phyloP scores from a whole-genome alignment of 2,797 vertebrate genomes.

The Pachyuromys duprasi region DNA sequence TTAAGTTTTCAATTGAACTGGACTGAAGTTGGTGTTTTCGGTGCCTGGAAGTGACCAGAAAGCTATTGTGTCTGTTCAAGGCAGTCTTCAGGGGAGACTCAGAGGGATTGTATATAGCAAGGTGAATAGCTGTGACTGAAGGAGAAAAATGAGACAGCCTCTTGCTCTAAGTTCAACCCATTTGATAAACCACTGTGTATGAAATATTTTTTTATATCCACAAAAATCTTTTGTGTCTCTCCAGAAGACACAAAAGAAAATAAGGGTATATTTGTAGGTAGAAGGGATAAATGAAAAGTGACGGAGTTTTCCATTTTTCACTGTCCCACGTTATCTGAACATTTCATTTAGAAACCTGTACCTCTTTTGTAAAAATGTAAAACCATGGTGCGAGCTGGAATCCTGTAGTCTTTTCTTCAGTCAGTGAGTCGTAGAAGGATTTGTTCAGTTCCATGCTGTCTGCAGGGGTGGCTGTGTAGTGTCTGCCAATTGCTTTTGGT shows the following conservation, averaged over 20 bases:
- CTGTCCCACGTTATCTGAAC: background rate
- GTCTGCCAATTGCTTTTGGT: background rate
- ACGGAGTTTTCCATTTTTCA: background rate
- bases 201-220: background rate
- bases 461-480: background rate
- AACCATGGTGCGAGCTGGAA: background rate
- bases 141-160: conserved; percentile 1
- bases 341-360: background rate
- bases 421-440: background rate
- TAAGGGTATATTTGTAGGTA: background rate
- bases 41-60: conserved; percentile 44
- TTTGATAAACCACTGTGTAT: background rate
- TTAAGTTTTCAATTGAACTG: conserved; percentile 61
- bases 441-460: background rate
- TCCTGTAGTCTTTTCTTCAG: background rate
- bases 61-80: conserved; percentile 32
- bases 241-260: background rate
- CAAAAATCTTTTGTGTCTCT: background rate
- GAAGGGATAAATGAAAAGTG: background rate
- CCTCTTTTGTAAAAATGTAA: background rate
- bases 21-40: conserved; percentile 27
- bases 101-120: background rate
- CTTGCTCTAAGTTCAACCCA: conserved; percentile 37
- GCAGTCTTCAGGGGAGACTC: background rate
- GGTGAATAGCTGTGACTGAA: background rate